Conservation (phyloP, 2,797 vertebrate species). For the Pipistrellus nathusii region DNA sequence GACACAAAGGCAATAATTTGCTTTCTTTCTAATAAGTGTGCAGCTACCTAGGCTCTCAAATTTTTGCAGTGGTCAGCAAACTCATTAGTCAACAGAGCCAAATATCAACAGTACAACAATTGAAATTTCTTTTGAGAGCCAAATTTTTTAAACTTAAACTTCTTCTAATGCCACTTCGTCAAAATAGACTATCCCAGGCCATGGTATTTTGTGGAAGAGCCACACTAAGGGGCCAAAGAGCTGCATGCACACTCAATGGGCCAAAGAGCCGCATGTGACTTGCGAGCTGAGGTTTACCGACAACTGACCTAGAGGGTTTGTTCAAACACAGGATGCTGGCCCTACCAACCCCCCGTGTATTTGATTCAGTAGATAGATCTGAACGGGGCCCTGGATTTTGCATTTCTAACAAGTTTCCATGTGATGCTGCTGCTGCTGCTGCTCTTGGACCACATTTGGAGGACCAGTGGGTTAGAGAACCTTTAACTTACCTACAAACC, state of each 20-base stretch:
- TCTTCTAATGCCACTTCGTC: too few relatives aligned
- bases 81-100: too few relatives aligned
- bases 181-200: too few relatives aligned
- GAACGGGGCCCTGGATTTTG: background rate
- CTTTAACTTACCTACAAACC: slow-evolving; percentile 43
- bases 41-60: background rate
- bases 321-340: background rate
- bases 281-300: too few relatives aligned
- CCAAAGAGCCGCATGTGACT: too few relatives aligned
- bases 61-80: too few relatives aligned
- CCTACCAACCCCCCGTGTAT: background rate
- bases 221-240: too few relatives aligned
- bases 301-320: background rate
- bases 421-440: background rate
- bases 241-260: too few relatives aligned
- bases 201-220: too few relatives aligned
- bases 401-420: background rate
- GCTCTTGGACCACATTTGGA: slow-evolving; percentile 23
- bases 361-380: background rate
- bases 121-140: too few relatives aligned
- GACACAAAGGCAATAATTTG: background rate
- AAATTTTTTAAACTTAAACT: too few relatives aligned
- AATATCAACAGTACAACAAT: too few relatives aligned
- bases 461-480: background rate
- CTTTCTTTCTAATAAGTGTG: background rate